A percentile compares a stretch with the other conserved stretches of the same genome.
phyloP scores from a whole-genome alignment of 2,113 vertebrate genomes.

The Podiceps cristatus region DNA sequence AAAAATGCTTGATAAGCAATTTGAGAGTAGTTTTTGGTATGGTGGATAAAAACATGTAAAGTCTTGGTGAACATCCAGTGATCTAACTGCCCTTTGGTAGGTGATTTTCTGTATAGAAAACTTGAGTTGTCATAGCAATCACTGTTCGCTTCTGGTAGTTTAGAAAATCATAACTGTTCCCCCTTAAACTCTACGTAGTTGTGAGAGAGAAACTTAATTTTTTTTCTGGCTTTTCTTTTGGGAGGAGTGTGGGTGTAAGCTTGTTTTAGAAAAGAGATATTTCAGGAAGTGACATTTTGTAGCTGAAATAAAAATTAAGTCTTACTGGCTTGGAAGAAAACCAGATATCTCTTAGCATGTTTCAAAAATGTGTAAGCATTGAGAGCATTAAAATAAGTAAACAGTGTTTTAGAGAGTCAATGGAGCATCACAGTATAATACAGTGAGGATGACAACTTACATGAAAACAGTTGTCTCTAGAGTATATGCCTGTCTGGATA shows the following conservation, averaged over 20 bases:
- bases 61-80: not conserved
- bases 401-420: not conserved
- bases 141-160: not conserved
- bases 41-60: not conserved
- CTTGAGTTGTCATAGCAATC: not conserved
- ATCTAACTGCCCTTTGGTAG: not conserved
- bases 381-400: not conserved
- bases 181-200: not conserved
- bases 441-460: not conserved
- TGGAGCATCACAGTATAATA: not conserved
- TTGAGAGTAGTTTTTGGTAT: not conserved
- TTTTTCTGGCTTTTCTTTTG: not conserved
- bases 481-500: not conserved
- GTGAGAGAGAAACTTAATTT: accelerated
- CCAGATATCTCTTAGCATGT: not conserved
- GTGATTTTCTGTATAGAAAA: not conserved
- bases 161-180: not conserved
- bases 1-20: not conserved
- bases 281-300: constrained; percentile 43
- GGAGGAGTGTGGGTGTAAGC: not conserved
- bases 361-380: not conserved
- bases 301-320: constrained; percentile 2
- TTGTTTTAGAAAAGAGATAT: not conserved
- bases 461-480: not conserved
- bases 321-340: not conserved